A percentile compares a stretch with the other conserved stretches of the same genome.
Conservation (phyloP, 2,113 vertebrate species). For the Leiothrix lutea region DNA sequence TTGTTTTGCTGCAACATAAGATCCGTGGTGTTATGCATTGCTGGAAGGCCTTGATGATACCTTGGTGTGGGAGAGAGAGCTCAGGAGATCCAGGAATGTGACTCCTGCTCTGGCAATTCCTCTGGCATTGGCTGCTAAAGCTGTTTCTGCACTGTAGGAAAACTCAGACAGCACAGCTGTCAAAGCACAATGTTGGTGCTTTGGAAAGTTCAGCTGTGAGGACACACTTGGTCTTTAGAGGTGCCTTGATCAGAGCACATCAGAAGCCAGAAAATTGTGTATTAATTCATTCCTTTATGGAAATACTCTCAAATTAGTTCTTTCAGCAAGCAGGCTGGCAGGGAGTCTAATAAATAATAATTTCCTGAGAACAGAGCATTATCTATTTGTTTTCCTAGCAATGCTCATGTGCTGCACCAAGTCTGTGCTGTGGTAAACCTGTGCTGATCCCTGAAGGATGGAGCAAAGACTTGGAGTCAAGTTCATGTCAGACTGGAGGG, state of each 20-base stretch:
- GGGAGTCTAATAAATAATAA: neutral
- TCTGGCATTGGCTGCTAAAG: neutral
- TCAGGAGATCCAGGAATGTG: neutral
- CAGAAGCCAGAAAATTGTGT: neutral
- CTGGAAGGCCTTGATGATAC: neutral
- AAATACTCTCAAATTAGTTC: neutral
- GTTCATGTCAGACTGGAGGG: neutral
- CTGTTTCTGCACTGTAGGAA: neutral
- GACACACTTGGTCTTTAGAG: neutral
- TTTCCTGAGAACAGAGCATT: neutral
- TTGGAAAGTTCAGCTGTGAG: neutral
- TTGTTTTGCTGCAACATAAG: neutral
- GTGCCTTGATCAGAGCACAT: neutral
- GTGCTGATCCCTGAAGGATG: neutral
- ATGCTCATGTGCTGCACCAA: accelerated
- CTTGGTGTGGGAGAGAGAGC: neutral
- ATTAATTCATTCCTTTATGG: neutral
- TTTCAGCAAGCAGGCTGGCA: neutral
- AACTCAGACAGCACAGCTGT: neutral
- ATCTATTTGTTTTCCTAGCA: neutral
- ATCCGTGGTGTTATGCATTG: neutral
- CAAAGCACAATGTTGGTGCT: neutral
- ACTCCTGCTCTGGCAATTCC: neutral
- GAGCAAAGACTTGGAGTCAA: neutral
- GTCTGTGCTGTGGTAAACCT: neutral